phyloP scores from a whole-genome alignment of 92 coral and sea anemone genomes.

The Scolanthus callimorphus region DNA sequence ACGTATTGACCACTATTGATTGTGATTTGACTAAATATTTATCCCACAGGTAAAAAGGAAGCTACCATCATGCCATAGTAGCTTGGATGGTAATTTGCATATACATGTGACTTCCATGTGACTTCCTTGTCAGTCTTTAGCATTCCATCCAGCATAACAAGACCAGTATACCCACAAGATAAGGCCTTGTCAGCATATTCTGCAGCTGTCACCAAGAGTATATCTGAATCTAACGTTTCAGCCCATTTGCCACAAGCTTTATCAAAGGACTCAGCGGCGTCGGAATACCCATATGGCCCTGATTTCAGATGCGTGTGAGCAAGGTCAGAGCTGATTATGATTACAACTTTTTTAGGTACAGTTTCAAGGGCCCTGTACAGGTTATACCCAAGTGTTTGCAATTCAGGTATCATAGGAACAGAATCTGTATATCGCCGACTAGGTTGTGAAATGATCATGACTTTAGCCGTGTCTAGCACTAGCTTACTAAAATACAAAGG shows the following conservation, averaged over 20 bases:
- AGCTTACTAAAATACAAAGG: conserved; percentile 53
- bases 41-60: conserved; percentile 31
- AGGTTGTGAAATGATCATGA: conserved; percentile 61
- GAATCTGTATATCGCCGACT: conserved; percentile 71
- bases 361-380: conserved; percentile 27
- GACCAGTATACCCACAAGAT: conserved; percentile 73
- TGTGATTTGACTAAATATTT: too few relatives aligned
- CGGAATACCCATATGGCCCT: conserved; percentile 73
- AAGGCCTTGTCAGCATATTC: conserved; percentile 55
- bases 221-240: conserved; percentile 27
- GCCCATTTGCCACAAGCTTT: conserved; percentile 70
- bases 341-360: conserved; percentile 21
- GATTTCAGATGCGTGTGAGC: conserved; percentile 72
- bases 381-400: conserved; percentile 44
- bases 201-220: conserved; percentile 49
- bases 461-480: conserved; percentile 28
- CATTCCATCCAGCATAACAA: conserved; percentile 72
- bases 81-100: conserved; percentile 62
- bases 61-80: conserved; percentile 87
- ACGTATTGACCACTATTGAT: too few relatives aligned
- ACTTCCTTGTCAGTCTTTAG: conserved; percentile 23
- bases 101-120: conserved; percentile 49
- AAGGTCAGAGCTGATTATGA: conserved; percentile 63
- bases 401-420: conserved; percentile 63
- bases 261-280: conserved; percentile 77